Conservation (phyloP, 2,113 vertebrate genomes). For the Hippoglossus stenolepis region DNA sequence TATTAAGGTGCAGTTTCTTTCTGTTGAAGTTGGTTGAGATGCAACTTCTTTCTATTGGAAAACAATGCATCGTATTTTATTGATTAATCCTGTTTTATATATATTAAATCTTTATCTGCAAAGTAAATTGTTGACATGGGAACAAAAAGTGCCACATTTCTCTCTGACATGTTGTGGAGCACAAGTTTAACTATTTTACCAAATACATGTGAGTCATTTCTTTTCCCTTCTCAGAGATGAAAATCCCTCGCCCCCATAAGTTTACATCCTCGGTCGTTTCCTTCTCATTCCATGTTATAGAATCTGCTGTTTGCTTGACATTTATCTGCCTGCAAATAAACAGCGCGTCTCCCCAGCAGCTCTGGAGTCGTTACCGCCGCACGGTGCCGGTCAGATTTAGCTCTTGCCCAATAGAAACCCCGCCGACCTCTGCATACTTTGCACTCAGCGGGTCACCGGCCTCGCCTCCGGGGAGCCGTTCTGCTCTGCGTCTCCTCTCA, state of each 20-base stretch:
- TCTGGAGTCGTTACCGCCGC: slow-evolving; percentile 78
- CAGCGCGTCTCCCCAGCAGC: slow-evolving; percentile 37
- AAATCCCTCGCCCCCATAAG: background rate
- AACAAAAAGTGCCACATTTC: too few species aligned
- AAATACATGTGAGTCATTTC: background rate
- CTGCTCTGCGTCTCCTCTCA: slow-evolving; percentile 92
- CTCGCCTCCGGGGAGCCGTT: slow-evolving; percentile 88
- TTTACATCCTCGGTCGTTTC: background rate
- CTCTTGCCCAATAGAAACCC: slow-evolving; percentile 83
- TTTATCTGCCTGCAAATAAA: background rate
- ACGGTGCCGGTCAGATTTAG: slow-evolving; percentile 87
- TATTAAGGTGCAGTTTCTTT: too few species aligned
- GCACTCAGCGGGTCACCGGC: slow-evolving; percentile 90
- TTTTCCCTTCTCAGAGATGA: background rate
- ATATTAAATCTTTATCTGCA: too few species aligned
- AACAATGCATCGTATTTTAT: too few species aligned
- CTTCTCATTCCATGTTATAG: background rate
- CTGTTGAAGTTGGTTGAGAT: too few species aligned
- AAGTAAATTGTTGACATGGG: too few species aligned
- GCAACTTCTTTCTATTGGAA: too few species aligned
- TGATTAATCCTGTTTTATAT: too few species aligned
- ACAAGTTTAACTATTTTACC: too few species aligned
- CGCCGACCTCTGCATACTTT: slow-evolving; percentile 95
- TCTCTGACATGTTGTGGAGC: too few species aligned
- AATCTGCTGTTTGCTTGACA: background rate